A percentile compares a stretch with the other conserved stretches of the same genome.
phyloP scores from a whole-genome alignment of 2,113 vertebrate genomes.

The Nicator chloris region DNA sequence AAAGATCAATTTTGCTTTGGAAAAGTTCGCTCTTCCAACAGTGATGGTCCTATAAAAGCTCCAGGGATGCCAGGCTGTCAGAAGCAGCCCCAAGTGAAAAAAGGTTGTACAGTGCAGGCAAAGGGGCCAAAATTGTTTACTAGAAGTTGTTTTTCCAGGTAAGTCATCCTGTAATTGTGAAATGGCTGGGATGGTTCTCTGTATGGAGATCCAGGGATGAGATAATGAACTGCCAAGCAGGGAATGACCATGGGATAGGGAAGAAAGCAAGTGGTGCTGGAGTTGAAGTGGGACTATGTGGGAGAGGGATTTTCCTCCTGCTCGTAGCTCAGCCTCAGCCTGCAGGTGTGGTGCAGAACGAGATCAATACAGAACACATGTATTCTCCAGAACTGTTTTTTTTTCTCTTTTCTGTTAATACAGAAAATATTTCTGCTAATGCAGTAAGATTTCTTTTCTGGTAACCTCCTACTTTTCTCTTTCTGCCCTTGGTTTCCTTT shows the following conservation, averaged over 20 bases:
- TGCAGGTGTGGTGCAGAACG: neutral
- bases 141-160: neutral
- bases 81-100: neutral
- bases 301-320: neutral
- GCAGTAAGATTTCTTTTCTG: neutral
- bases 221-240: neutral
- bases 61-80: neutral
- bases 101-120: neutral
- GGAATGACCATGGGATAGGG: neutral
- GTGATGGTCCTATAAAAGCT: neutral
- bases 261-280: neutral
- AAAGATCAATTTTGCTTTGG: neutral
- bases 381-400: neutral
- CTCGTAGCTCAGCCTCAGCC: neutral
- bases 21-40: neutral
- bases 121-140: neutral
- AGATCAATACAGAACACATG: neutral
- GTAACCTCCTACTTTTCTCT: neutral
- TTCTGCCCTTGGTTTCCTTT: neutral
- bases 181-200: neutral
- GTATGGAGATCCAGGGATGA: neutral
- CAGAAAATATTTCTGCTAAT: neutral
- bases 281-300: accelerated
- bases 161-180: neutral
- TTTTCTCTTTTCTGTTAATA: neutral